Conservation (phyloP, 2,888 invertebrate genomes). For the Sympetrum striolatum region DNA sequence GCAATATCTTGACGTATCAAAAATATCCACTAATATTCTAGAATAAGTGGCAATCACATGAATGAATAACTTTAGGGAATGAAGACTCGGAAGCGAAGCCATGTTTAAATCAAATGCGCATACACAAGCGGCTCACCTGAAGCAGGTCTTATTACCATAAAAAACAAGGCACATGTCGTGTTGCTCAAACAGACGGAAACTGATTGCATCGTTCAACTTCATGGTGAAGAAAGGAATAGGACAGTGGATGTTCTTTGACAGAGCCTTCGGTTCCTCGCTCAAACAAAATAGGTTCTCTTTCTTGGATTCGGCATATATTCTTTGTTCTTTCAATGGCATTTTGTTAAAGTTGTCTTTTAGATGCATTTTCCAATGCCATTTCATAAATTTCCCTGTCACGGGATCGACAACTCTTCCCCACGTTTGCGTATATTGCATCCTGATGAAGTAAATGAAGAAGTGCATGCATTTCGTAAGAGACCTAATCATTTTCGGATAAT, state of each 20-base stretch:
- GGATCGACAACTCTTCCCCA: neutral
- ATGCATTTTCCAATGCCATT: neutral
- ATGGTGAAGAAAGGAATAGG: constrained; percentile 1
- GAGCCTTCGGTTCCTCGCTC: no score
- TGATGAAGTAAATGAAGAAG: neutral
- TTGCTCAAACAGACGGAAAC: constrained; percentile 1
- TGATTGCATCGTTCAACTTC: neutral
- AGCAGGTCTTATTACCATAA: neutral
- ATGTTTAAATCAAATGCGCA: no score
- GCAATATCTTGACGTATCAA: no score
- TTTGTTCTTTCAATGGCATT: no score
- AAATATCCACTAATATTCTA: no score
- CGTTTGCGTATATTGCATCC: neutral
- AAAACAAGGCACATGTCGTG: neutral
- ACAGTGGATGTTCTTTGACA: neutral
- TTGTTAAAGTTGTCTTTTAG: neutral
- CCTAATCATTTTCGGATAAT: no score
- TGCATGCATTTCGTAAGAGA: neutral
- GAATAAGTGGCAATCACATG: no score
- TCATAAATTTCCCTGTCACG: neutral
- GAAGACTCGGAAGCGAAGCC: no score
- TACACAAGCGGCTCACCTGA: neutral
- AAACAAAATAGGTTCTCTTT: no score
- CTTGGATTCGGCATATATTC: no score
- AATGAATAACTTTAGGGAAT: no score